Evolutionary conservation across 2,888 invertebrate species (phyloP), one percentile per base, ranked within the genome.

Genomic region (Hypena proboscidalis): DNA sequence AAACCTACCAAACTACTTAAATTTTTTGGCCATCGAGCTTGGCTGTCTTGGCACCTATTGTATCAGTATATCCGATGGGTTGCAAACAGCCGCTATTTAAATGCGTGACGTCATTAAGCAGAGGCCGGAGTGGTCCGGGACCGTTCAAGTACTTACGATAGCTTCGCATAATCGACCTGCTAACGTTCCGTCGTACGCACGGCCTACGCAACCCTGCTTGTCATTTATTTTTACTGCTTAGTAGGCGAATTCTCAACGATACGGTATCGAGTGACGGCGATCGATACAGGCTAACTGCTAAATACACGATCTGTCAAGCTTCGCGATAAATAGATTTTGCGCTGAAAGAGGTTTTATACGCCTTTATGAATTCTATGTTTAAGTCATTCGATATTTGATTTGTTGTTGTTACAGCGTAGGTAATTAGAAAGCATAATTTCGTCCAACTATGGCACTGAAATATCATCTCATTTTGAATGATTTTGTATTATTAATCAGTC

Each of bases 41-140:
- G n/a, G n/a, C n/a, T n/a, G n/a, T n/a, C n/a, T n/a, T n/a, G n/a
- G n/a, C n/a, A n/a, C n/a, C n/a, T n/a, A n/a, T n/a, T n/a, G n/a
- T n/a, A n/a, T n/a, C n/a, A n/a, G n/a, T n/a, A 78, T 76, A 79
- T 66, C 61, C 75, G 79, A 81, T 83, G 72, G 76, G 70, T 74
- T 64, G 67, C 71, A 73, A 82, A 55, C 47, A 45, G 83, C 73
- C 80, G 81, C 81, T 79, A 86, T 90, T 87, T 88, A 84, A 89
- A 89, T 90, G 83, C 85, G 87, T 78, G 81, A 79, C 84, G 80
- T 86, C 86, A 90, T 89, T 86, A 88, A 82, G 79, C 68, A 69
- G 75, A 72, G 66, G 70, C 54, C 66, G 61, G 62, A 71, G 67
- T 59, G 70, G 67, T 67, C 70, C 73, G 73, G 71, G 69, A 68